Evolutionary conservation across 2,113 vertebrate genomes (phyloP).

Genomic region (Phrynosoma platyrhinos): DNA sequence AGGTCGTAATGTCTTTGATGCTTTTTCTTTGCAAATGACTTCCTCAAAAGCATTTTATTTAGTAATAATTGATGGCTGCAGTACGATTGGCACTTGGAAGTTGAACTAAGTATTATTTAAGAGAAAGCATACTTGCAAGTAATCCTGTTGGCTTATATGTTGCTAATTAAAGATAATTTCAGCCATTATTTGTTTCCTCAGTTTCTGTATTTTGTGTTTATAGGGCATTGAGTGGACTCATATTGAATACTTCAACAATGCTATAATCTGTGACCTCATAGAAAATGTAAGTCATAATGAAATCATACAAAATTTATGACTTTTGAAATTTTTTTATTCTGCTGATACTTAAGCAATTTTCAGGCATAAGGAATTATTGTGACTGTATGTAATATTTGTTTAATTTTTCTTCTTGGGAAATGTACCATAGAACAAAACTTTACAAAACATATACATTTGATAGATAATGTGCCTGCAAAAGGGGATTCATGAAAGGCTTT

Average conservation of each 20-base stretch:
- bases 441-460: neutral
- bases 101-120: neutral
- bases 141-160: neutral
- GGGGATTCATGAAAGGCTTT: neutral
- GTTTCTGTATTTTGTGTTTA: slow-evolving; percentile 57
- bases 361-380: neutral
- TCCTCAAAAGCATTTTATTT: neutral
- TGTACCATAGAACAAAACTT: neutral
- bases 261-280: slow-evolving; percentile 97
- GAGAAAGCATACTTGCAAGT: neutral
- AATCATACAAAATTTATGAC: neutral
- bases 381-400: neutral
- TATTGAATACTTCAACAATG: slow-evolving; percentile 99
- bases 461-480: neutral
- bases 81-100: neutral
- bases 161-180: neutral
- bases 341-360: slow-evolving; percentile 11
- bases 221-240: slow-evolving; percentile 98
- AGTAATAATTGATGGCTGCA: neutral
- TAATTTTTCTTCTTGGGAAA: neutral
- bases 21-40: neutral
- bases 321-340: slow-evolving; percentile 1
- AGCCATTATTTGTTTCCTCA: neutral
- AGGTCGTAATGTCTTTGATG: neutral
- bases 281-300: slow-evolving; percentile 91